These are phyloP conservation scores for Thalassaphorura encarpata DNA, from an alignment of 1,140 invertebrate species.

Conservation along the genomic window DNA sequence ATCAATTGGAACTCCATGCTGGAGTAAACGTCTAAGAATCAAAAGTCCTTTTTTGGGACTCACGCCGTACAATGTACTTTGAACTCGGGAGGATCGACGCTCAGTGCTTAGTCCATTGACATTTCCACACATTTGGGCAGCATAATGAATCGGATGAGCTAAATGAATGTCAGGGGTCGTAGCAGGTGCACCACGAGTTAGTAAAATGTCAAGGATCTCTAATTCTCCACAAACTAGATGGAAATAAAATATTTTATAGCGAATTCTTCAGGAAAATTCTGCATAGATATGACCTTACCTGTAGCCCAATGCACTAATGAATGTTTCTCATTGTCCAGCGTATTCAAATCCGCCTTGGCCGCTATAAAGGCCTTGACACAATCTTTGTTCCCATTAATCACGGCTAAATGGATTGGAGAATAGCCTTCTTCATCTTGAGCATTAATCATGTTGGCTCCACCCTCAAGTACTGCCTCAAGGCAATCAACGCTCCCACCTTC, in stretches of 20 bases:
- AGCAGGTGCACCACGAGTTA: constrained; percentile 69
- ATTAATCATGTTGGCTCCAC: constrained; percentile 63
- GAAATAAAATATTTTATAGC: too few species aligned
- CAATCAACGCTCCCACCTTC: constrained; percentile 50
- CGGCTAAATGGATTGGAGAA: constrained; percentile 82
- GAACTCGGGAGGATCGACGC: constrained; percentile 39
- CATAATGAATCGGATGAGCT: constrained; percentile 92
- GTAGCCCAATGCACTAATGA: constrained; percentile 97
- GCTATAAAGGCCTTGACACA: constrained; percentile 68
- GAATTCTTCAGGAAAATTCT: too few species aligned
- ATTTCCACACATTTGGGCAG: constrained; percentile 82
- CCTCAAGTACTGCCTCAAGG: constrained; percentile 57
- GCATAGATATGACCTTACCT: constrained; percentile 45
- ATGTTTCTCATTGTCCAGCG: constrained; percentile 84
- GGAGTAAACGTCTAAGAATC: constrained; percentile 71
- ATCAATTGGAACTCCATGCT: constrained; percentile 66
- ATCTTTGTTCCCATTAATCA: constrained; percentile 77
- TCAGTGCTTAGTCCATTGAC: constrained; percentile 37
- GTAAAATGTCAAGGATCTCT: constrained; percentile 70
- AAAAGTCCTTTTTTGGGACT: constrained; percentile 48
- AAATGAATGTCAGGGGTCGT: constrained; percentile 84
- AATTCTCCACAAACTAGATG: constrained; percentile 77
- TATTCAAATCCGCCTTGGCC: constrained; percentile 74
- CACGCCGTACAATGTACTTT: constrained; percentile 27
- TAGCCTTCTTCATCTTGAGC: constrained; percentile 84